Evolutionary conservation across 2,888 invertebrate species (phyloP).

Genomic region (Stenichneumon culpator): DNA sequence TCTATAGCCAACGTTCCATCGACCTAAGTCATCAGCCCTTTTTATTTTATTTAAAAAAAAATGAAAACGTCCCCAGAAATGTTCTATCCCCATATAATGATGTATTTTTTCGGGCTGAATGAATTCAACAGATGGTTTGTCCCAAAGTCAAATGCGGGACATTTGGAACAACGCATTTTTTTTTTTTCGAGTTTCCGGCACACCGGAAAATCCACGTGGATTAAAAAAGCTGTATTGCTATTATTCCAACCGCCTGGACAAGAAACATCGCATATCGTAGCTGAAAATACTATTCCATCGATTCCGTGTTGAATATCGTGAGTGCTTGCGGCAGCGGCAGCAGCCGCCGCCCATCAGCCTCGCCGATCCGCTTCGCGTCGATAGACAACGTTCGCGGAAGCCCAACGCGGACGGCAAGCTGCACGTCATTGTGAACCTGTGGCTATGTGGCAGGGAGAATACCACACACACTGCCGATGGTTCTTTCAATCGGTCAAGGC

Average conservation of each 20-base stretch:
- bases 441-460: constrained; percentile 26
- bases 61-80: too few relatives aligned
- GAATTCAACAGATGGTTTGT: too few relatives aligned
- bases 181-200: too few relatives aligned
- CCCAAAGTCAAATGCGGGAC: too few relatives aligned
- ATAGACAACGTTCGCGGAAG: constrained; percentile 46
- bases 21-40: too few relatives aligned
- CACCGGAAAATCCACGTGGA: too few relatives aligned
- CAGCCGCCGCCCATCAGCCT: constrained; percentile 8
- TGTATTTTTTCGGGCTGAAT: too few relatives aligned
- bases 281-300: background rate
- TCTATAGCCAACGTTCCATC: too few relatives aligned
- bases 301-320: constrained; percentile 1
- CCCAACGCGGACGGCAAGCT: constrained; percentile 45
- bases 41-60: too few relatives aligned
- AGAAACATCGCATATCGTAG: background rate
- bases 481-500: constrained; percentile 66
- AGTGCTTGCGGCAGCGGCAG: background rate
- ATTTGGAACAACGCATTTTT: too few relatives aligned
- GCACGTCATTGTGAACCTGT: constrained; percentile 35
- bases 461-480: constrained; percentile 18
- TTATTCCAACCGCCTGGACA: background rate
- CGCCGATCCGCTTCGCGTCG: constrained; percentile 38
- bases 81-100: too few relatives aligned
- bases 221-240: too few relatives aligned